Evolutionary conservation across 2,797 vertebrate genomes (phyloP).

Genomic region (Euphonia xanthogaster): DNA sequence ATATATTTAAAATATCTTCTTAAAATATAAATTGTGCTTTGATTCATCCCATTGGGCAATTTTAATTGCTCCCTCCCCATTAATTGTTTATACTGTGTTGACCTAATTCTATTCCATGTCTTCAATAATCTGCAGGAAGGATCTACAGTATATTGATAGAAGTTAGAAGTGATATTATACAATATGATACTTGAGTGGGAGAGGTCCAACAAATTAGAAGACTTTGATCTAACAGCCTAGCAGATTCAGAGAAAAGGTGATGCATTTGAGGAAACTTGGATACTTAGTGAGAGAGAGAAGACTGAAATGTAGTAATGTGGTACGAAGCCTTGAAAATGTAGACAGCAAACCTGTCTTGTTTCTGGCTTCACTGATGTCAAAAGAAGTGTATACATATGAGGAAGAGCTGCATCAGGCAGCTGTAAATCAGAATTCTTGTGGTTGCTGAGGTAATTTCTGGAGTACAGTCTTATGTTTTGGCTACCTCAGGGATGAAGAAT

Average conservation of each 20-base stretch:
- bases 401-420: background rate
- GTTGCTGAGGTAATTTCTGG: background rate
- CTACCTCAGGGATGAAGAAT: background rate
- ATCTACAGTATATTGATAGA: background rate
- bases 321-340: background rate
- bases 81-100: background rate
- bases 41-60: background rate
- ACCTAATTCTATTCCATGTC: background rate
- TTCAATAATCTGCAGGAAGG: background rate
- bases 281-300: background rate
- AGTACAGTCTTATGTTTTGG: background rate
- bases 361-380: background rate
- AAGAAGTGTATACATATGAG: background rate
- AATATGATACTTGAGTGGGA: background rate
- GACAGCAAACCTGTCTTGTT: background rate
- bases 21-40: slow-evolving; percentile 1
- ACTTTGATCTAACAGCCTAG: background rate
- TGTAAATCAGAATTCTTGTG: background rate
- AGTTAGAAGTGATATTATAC: background rate
- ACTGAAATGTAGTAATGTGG: background rate
- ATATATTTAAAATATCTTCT: background rate
- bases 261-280: background rate
- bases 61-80: background rate
- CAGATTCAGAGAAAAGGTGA: background rate
- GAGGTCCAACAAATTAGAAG: background rate